Evolutionary conservation across 2,113 vertebrate species (phyloP), one percentile per base, ranked within the genome.

Genomic region (Acrocephalus arundinaceus): DNA sequence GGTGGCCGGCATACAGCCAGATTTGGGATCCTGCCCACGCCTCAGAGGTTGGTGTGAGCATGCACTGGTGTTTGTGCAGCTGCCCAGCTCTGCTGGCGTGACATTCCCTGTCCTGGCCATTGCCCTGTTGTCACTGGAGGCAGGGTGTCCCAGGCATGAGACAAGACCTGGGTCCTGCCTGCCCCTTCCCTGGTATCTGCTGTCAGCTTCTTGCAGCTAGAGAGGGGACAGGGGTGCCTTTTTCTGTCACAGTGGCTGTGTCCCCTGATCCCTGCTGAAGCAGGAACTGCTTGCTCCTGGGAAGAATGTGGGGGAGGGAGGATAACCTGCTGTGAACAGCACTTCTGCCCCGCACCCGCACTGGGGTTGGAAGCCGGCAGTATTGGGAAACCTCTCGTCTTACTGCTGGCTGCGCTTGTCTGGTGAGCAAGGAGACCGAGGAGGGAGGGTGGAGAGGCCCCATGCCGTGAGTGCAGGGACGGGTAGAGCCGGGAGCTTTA

Each of bases 361-460:
- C 87, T 58, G 43, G 74, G 35, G 10, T 33, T 11, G 22, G 76
- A 77, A 93, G 59, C 75, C 0, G 0, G 55, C 81, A 23, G 80
- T 95, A 95, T 89, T 91, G 94, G 94, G 95, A 94, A 96, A 94
- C 21, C 72, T 89, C 95, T 96, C 93, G 1, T 95, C 91, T 96
- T 95, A 87, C 92, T 41, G 70, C 89, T 72, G 94, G 87, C 94
- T 95, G 58, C 2, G 1, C 89, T 95, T 30, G 35, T 85, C 87
- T 90, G 94, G 63, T 9, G 15, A 59, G 63, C 86, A 88, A 96
- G 93, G 91, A 96, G 94, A 61, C 70, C 31, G 84, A 61, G 79
- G 45, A 70, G 87, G 46, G 73, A 87, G 77, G 68, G 74, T 3
- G 0, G 75, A 39, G 62, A 39, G 55, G 67, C 63, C 2, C 14